Evolutionary conservation across 1,140 invertebrate species (phyloP).

Genomic region (Venturia canescens): DNA sequence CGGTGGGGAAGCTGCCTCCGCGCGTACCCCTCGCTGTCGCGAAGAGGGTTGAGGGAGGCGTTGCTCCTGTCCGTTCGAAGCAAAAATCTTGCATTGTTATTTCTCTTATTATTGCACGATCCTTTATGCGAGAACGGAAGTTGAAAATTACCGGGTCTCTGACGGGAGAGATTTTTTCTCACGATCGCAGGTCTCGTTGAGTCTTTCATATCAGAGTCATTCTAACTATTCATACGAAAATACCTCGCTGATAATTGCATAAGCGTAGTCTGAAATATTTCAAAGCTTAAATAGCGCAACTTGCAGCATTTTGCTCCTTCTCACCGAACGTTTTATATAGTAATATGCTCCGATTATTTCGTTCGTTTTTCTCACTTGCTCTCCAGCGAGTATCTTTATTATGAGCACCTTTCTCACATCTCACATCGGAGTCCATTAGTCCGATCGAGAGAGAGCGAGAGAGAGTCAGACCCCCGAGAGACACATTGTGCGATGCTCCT

Average conservation of each 20-base stretch:
- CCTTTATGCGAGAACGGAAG: constrained; percentile 68
- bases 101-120: constrained; percentile 38
- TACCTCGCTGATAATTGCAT: neutral
- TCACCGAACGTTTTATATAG: neutral
- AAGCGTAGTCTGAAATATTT: neutral
- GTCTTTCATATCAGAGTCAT: constrained; percentile 28
- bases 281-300: neutral
- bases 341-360: neutral
- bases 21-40: constrained; percentile 14
- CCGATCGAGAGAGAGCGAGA: too few species aligned
- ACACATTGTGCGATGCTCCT: constrained; percentile 1
- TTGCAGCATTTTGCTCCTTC: neutral
- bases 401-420: constrained; percentile 23
- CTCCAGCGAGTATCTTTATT: neutral
- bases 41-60: constrained; percentile 27
- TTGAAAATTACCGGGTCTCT: constrained; percentile 67
- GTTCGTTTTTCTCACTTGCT: constrained; percentile 34
- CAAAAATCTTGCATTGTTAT: constrained; percentile 51
- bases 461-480: constrained; percentile 24
- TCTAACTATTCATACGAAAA: neutral
- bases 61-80: constrained; percentile 42
- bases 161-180: constrained; percentile 64
- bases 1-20: constrained; percentile 58
- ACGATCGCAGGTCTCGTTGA: constrained; percentile 61
- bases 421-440: constrained; percentile 16